These are phyloP conservation scores for Phenganax marumi DNA, from an alignment of 92 coral and sea anemone genomes.

Conservation along the genomic window DNA sequence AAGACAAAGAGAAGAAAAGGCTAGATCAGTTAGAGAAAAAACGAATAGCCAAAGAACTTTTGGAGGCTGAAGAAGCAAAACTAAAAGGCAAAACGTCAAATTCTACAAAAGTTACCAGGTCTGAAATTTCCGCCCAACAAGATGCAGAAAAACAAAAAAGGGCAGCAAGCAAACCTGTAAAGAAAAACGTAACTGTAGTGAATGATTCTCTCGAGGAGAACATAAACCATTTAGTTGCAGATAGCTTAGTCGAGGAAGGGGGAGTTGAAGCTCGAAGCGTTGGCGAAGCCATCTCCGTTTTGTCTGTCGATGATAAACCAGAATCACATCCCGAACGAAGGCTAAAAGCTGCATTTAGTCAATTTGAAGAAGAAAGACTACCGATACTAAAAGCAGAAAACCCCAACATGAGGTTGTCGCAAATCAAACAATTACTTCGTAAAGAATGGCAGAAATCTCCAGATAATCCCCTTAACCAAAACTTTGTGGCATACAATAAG, in stretches of 20 bases:
- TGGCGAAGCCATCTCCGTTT: slow-evolving; percentile 86
- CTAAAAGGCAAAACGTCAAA: slow-evolving; percentile 58
- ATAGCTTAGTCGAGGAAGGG: slow-evolving; percentile 75
- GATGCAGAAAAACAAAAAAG: slow-evolving; percentile 53
- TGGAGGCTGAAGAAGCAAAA: slow-evolving; percentile 73
- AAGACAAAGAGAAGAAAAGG: slow-evolving; percentile 75
- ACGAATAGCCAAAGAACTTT: slow-evolving; percentile 61
- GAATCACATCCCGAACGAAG: slow-evolving; percentile 93
- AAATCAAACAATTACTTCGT: slow-evolving; percentile 83
- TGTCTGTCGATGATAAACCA: slow-evolving; percentile 61
- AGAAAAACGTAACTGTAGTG: slow-evolving; percentile 46
- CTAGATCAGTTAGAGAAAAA: slow-evolving; percentile 73
- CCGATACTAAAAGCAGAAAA: slow-evolving; percentile 80
- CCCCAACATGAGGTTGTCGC: slow-evolving; percentile 88
- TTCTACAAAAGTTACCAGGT: slow-evolving; percentile 69
- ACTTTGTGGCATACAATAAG: slow-evolving; percentile 54
- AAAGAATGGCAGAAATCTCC: slow-evolving; percentile 98
- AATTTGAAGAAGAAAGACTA: slow-evolving; percentile 79
- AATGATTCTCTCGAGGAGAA: slow-evolving; percentile 78
- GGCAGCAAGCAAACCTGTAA: slow-evolving; percentile 42
- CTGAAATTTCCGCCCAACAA: slow-evolving; percentile 62
- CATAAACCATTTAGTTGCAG: slow-evolving; percentile 84
- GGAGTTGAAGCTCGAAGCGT: slow-evolving; percentile 92
- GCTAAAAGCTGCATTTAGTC: slow-evolving; percentile 82
- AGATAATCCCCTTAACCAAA: slow-evolving; percentile 86